Evolutionary conservation across 2,888 invertebrate species (phyloP).

Genomic region (Nephrotoma appendiculata): DNA sequence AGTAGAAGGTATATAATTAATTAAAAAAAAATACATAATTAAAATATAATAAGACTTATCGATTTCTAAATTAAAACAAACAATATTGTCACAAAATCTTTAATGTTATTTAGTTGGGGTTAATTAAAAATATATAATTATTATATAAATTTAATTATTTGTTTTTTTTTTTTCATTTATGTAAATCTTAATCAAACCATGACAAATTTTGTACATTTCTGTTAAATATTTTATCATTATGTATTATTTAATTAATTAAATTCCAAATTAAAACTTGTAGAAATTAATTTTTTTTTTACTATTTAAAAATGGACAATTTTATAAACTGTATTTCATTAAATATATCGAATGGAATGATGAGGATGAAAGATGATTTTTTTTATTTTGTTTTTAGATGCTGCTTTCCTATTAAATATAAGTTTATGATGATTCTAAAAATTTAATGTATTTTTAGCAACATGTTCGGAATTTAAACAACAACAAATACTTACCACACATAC

Average conservation of each 20-base stretch:
- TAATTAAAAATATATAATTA: conserved; percentile 2
- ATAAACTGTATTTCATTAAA: conserved; percentile 1
- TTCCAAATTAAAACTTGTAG: not conserved
- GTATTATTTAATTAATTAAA: not conserved
- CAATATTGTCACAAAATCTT: not conserved
- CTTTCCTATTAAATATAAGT: not conserved
- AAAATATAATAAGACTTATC: not conserved
- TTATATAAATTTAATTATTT: conserved; percentile 3
- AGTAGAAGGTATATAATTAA: not conserved
- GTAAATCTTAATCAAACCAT: conserved; percentile 2
- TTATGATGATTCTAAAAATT: conserved; percentile 2
- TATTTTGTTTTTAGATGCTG: not conserved
- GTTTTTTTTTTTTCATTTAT: not conserved
- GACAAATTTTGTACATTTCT: conserved; percentile 3
- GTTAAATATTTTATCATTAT: not conserved
- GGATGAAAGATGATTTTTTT: conserved; percentile 13
- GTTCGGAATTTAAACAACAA: not conserved
- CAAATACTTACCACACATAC: conserved; percentile 9
- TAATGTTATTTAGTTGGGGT: not conserved
- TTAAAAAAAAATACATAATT: not conserved
- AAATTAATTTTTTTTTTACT: conserved; percentile 1
- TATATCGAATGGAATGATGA: conserved; percentile 13
- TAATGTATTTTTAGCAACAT: not conserved
- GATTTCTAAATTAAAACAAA: not conserved
- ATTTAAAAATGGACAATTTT: conserved; percentile 11